These are phyloP conservation scores for Lucilia cuprina DNA, from an alignment of 1,140 invertebrate genomes.

Conservation along the genomic window DNA sequence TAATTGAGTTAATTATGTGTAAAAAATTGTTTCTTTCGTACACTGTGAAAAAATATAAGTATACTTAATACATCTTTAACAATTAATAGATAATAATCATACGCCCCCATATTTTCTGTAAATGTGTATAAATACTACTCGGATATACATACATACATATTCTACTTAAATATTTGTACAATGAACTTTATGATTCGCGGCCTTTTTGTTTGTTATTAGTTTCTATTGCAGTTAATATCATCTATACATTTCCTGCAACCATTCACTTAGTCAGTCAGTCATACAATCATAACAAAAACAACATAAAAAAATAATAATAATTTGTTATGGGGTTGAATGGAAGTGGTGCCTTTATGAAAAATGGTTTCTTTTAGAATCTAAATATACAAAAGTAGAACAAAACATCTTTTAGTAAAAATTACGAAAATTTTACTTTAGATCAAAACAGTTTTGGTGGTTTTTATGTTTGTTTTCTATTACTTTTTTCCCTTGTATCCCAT, in stretches of 20 bases:
- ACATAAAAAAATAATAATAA: too few relatives aligned
- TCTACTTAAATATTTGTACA: too few relatives aligned
- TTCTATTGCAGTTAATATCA: neutral
- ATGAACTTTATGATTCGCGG: too few relatives aligned
- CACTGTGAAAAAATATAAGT: too few relatives aligned
- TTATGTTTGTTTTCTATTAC: too few relatives aligned
- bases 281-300: too few relatives aligned
- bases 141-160: too few relatives aligned
- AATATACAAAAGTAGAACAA: neutral
- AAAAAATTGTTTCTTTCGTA: neutral
- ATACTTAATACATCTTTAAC: too few relatives aligned
- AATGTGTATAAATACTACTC: too few relatives aligned
- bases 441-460: neutral
- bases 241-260: neutral
- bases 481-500: too few relatives aligned
- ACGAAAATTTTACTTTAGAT: neutral
- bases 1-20: neutral
- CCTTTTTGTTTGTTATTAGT: neutral
- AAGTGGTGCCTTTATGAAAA: neutral
- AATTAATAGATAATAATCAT: too few relatives aligned
- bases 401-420: neutral
- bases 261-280: neutral
- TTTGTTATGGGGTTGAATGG: neutral
- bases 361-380: neutral
- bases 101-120: too few relatives aligned